phyloP scores from a whole-genome alignment of 2,888 invertebrate genomes.

The Tribolium freemani region DNA sequence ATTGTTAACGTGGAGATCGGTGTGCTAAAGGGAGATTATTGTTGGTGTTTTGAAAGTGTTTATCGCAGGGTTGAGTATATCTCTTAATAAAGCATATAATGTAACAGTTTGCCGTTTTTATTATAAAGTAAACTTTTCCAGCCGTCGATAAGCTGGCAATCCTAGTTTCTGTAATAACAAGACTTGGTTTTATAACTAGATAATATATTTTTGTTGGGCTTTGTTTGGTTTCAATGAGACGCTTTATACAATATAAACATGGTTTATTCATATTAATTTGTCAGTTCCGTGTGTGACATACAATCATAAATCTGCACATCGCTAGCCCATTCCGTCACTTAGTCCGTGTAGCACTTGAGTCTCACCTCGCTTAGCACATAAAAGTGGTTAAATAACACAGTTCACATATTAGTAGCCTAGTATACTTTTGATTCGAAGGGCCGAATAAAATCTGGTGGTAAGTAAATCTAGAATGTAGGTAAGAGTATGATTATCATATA shows the following conservation, averaged over 20 bases:
- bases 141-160: no score
- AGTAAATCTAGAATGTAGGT: slow-evolving; percentile 37
- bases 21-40: slow-evolving; percentile 44
- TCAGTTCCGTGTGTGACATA: slow-evolving; percentile 64
- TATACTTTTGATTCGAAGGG: slow-evolving; percentile 47
- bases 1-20: slow-evolving; percentile 47
- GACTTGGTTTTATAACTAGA: no score
- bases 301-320: slow-evolving; percentile 50
- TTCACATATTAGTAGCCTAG: slow-evolving; percentile 55
- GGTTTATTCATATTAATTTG: slow-evolving; percentile 65
- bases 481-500: slow-evolving; percentile 61
- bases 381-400: slow-evolving; percentile 53
- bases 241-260: slow-evolving; percentile 65
- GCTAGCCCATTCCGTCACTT: slow-evolving; percentile 49
- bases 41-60: slow-evolving; percentile 55
- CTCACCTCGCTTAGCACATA: slow-evolving; percentile 46
- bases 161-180: no score
- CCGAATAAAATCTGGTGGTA: slow-evolving; percentile 39
- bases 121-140: no score
- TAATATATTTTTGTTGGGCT: not conserved
- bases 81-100: slow-evolving; percentile 48
- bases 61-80: slow-evolving; percentile 50
- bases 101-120: not conserved
- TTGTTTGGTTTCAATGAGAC: slow-evolving; percentile 21
- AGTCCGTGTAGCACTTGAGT: slow-evolving; percentile 35